Evolutionary conservation across 1,140 invertebrate genomes (phyloP).

Genomic region (Thaumatotibia leucotreta): DNA sequence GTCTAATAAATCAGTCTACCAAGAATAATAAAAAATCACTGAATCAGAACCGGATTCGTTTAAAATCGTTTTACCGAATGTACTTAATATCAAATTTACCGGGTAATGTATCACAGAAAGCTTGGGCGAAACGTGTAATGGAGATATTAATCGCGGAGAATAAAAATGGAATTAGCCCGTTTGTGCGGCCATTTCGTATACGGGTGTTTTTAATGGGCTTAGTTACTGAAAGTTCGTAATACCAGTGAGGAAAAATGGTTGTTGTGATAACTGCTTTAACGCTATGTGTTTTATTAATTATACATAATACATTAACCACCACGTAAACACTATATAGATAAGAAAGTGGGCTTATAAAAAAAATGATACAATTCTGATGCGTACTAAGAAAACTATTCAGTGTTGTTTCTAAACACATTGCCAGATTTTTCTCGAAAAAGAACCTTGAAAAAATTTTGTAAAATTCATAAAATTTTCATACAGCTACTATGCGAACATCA

Average conservation of each 20-base stretch:
- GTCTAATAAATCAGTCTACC: no score
- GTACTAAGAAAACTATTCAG: no score
- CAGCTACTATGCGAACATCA: no score
- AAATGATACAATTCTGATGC: no score
- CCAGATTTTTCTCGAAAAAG: no score
- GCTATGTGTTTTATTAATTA: background rate
- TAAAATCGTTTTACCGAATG: background rate
- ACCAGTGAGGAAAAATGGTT: background rate
- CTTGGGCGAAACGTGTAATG: background rate
- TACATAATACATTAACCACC: no score
- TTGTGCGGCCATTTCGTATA: background rate
- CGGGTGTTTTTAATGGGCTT: conserved; percentile 4
- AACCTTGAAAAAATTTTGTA: no score
- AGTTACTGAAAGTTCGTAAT: background rate
- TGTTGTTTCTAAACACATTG: no score
- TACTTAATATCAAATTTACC: background rate
- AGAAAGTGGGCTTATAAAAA: no score
- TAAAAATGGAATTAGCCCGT: background rate
- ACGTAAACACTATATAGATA: no score
- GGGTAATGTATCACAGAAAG: background rate
- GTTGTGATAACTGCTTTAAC: background rate
- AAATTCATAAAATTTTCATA: no score
- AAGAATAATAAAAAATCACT: background rate
- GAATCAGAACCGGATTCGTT: background rate
- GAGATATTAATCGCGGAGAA: background rate